phyloP scores from a whole-genome alignment of 2,888 invertebrate species.

The Hirtodrosophila trivittata region DNA sequence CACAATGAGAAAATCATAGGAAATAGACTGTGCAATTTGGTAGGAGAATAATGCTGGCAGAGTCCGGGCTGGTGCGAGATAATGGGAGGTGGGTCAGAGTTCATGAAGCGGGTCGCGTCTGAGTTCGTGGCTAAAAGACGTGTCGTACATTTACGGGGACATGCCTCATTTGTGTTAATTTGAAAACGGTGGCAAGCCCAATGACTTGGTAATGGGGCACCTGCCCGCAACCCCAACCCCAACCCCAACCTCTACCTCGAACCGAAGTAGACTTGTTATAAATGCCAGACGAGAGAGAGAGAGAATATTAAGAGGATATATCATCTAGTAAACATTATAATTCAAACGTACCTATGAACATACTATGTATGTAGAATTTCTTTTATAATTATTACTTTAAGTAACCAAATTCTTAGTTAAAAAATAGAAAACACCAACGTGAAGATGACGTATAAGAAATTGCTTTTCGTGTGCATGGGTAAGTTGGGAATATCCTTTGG shows the following conservation, averaged over 20 bases:
- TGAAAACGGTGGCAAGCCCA: constrained; percentile 20
- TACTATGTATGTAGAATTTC: too few species aligned
- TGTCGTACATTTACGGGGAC: constrained; percentile 37
- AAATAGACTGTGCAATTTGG: constrained; percentile 45
- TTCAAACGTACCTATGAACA: too few species aligned
- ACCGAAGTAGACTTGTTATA: constrained; percentile 31
- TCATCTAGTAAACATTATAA: too few species aligned
- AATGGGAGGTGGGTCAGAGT: constrained; percentile 11
- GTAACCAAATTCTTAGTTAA: constrained; percentile 34
- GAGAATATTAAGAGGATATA: background rate
- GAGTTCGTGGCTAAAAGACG: constrained; percentile 14
- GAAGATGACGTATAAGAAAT: constrained; percentile 55
- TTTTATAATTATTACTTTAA: too few species aligned
- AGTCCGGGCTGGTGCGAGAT: too few species aligned
- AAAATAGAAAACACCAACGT: constrained; percentile 4
- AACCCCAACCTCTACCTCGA: background rate
- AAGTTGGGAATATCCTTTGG: background rate
- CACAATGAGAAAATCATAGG: constrained; percentile 35
- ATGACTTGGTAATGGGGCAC: constrained; percentile 20
- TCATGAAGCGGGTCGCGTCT: constrained; percentile 22
- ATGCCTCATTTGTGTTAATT: constrained; percentile 51
- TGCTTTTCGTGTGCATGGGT: constrained; percentile 70
- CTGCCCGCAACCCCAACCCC: background rate
- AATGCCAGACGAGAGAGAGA: background rate
- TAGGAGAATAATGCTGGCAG: constrained; percentile 26